phyloP scores from a whole-genome alignment of 2,113 vertebrate species.

The Zootoca vivipara region DNA sequence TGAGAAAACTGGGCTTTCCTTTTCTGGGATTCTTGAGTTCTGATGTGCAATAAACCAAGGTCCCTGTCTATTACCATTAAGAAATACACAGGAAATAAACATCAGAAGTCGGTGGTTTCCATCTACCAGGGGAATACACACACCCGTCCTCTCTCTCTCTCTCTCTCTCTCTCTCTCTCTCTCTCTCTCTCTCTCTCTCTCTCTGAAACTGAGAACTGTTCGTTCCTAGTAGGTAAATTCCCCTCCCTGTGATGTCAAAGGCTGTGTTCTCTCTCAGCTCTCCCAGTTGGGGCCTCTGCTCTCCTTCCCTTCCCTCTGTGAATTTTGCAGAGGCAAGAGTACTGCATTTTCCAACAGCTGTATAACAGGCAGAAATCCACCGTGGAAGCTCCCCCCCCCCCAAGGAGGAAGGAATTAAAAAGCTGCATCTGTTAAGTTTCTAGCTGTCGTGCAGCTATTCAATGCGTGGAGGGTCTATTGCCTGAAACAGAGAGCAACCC shows the following conservation, averaged over 20 bases:
- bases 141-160: too few relatives aligned
- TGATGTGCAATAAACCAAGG: neutral
- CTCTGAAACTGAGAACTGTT: neutral
- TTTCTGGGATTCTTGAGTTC: neutral
- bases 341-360: neutral
- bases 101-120: neutral
- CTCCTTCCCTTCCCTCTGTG: neutral
- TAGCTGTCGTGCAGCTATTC: neutral
- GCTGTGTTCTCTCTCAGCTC: constrained; percentile 7
- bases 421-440: neutral
- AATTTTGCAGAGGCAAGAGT: neutral
- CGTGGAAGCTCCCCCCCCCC: neutral
- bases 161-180: too few relatives aligned
- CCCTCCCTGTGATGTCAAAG: constrained; percentile 4
- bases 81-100: neutral
- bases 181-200: too few relatives aligned
- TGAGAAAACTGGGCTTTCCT: neutral
- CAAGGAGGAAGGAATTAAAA: neutral
- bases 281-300: constrained; percentile 9
- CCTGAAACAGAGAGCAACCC: neutral
- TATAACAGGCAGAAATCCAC: neutral
- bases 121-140: neutral
- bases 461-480: neutral
- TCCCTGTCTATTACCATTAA: neutral
- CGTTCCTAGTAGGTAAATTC: constrained; percentile 3